Base-by-base conservation (phyloP, 2,888 invertebrate species). In the Troides helena region DNA sequence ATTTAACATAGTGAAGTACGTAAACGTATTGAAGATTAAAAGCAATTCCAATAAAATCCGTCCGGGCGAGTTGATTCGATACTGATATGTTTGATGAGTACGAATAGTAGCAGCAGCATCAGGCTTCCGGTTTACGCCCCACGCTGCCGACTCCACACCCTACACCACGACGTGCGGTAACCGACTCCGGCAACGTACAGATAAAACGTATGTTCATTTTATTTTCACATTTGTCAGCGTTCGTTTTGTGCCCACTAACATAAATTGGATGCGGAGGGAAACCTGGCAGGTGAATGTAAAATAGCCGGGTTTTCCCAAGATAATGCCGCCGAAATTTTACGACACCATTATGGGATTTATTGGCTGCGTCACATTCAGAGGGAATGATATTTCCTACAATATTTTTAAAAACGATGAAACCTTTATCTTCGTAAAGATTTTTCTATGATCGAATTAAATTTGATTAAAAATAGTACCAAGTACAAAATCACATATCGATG, bases 231-330 rank as follows among this genome's bases (percentile, higher is more conserved):
- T 92, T 92, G 92, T 92, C 92, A 92, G 90, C 90, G 88, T 92
- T 92, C 92, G 90, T 91, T 92, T 90, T 91, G 91, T 91, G 89
- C 90, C 90, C 91, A 90, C 91, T 91, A 92, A 92, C 92, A 91
- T 92, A 92, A 92, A 92, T 92, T 92, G 92, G 90, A 91, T 88
- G 89, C 85, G 87, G 88, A 90, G 90, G 91, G 87, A 89, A 90
- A 88, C 89, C 89, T 88, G 90, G 87, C 89, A 90, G 90, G 90
- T 92, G 90, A 92, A 92, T 92, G 91, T 91, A 91, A 91, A 91
- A 92, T 91, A 91, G 90, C 90, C 85, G 84, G 87, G 86, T 89
- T 89, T 89, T 89, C 89, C 90, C 90, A 88, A 91, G 91, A 91
- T 91, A 92, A 92, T 91, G 88, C 89, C 85, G 80, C 82, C 84